Conservation (phyloP, 1,140 invertebrate genomes). For the Leptestheria dahalacensis region DNA sequence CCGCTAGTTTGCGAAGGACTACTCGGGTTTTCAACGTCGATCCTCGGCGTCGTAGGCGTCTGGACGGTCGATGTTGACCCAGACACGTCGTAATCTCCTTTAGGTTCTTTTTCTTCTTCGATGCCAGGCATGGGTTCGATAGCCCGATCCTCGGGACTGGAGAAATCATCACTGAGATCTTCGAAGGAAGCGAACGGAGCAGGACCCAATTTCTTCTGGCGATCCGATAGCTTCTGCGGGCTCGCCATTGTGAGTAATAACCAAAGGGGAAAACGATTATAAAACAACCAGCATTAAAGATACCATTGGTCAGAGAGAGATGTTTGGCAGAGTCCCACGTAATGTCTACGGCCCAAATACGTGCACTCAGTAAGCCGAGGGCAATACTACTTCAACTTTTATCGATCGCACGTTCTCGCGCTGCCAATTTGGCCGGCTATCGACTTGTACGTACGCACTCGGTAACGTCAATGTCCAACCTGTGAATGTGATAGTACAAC, state of each 20-base stretch:
- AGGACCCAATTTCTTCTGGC: slow-evolving; percentile 51
- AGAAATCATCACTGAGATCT: slow-evolving; percentile 62
- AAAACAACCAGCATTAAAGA: too few relatives aligned
- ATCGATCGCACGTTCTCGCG: too few relatives aligned
- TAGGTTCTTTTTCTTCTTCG: slow-evolving; percentile 15
- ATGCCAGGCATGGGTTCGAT: slow-evolving; percentile 25
- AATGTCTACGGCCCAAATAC: too few relatives aligned
- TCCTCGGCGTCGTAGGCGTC: slow-evolving; percentile 58
- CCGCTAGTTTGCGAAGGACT: slow-evolving; percentile 68
- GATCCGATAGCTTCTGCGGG: not conserved
- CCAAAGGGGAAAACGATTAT: too few relatives aligned
- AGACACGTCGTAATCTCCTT: slow-evolving; percentile 17
- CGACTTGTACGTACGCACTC: too few relatives aligned
- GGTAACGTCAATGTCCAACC: too few relatives aligned
- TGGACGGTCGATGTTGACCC: slow-evolving; percentile 31
- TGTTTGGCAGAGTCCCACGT: too few relatives aligned
- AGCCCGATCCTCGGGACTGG: slow-evolving; percentile 41
- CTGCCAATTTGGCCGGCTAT: too few relatives aligned
- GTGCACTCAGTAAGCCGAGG: too few relatives aligned
- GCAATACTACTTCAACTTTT: too few relatives aligned
- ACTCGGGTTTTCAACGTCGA: slow-evolving; percentile 70
- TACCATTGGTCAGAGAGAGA: too few relatives aligned
- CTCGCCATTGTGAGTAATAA: not conserved
- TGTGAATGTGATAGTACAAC: too few relatives aligned
- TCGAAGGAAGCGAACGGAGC: slow-evolving; percentile 85